Conservation (phyloP, 2,888 invertebrate genomes). For the Folsomia candida region DNA sequence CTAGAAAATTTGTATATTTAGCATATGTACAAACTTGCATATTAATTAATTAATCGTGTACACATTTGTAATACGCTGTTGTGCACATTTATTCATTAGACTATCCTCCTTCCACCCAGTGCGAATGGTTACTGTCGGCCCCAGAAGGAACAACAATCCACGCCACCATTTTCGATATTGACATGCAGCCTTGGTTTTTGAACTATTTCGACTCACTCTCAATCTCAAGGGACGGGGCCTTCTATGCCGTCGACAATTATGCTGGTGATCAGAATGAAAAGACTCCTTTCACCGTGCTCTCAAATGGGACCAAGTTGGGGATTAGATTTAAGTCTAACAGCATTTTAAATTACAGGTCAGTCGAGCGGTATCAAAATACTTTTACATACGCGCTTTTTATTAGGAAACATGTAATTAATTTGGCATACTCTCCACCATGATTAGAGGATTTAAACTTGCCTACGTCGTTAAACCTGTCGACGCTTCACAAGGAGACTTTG, state of each 20-base stretch:
- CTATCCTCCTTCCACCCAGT: slow-evolving; percentile 24
- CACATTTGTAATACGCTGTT: no score
- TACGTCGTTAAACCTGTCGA: slow-evolving; percentile 28
- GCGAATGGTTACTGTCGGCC: slow-evolving; percentile 28
- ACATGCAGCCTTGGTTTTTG: slow-evolving; percentile 49
- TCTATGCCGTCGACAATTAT: slow-evolving; percentile 26
- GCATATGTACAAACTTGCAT: no score
- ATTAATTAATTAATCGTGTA: no score
- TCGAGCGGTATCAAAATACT: slow-evolving; percentile 29
- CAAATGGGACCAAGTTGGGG: slow-evolving; percentile 40
- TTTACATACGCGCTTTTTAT: neutral
- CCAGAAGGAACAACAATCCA: slow-evolving; percentile 40
- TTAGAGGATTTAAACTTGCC: slow-evolving; percentile 32
- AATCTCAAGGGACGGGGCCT: slow-evolving; percentile 37
- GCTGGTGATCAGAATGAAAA: slow-evolving; percentile 48
- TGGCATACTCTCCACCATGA: no score
- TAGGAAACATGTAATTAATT: no score
- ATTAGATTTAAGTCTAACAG: slow-evolving; percentile 46
- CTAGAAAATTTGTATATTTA: no score
- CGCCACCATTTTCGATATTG: slow-evolving; percentile 44
- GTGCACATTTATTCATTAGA: no score
- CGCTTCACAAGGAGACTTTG: slow-evolving; percentile 19
- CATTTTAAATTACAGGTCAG: slow-evolving; percentile 40
- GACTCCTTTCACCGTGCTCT: slow-evolving; percentile 43
- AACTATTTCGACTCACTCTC: slow-evolving; percentile 47